Conservation (phyloP, 1,140 invertebrate species). For the Zaprionus kolodkinae region DNA sequence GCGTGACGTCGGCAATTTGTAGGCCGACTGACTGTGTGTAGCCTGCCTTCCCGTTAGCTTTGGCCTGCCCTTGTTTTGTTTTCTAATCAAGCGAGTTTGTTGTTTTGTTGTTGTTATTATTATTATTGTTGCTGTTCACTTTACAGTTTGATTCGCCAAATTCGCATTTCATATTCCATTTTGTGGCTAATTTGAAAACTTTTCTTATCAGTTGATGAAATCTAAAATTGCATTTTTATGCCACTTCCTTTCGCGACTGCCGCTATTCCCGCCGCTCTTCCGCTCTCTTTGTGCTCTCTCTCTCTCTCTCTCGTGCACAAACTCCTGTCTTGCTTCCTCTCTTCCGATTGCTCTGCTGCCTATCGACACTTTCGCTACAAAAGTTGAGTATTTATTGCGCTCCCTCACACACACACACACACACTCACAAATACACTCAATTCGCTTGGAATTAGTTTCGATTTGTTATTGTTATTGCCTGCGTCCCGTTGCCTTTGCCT, state of each 20-base stretch:
- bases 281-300: conserved; percentile 18
- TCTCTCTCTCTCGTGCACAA: conserved; percentile 5
- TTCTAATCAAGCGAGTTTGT: conserved; percentile 72
- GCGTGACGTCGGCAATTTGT: conserved; percentile 72
- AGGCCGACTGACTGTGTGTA: conserved; percentile 42
- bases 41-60: conserved; percentile 32
- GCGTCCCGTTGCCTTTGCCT: conserved; percentile 18
- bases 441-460: neutral
- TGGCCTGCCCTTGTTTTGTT: conserved; percentile 57
- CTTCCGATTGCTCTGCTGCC: conserved; percentile 23
- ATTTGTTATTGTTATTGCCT: conserved; percentile 43
- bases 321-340: neutral
- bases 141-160: conserved; percentile 74
- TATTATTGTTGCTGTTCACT: conserved; percentile 57
- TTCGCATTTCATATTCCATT: conserved; percentile 62
- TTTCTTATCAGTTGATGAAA: conserved; percentile 82
- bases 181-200: conserved; percentile 79
- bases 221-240: conserved; percentile 83
- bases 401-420: conserved; percentile 5
- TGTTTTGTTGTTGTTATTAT: conserved; percentile 21
- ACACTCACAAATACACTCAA: neutral
- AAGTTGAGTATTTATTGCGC: conserved; percentile 63
- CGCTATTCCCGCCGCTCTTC: neutral
- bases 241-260: conserved; percentile 59
- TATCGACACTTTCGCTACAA: conserved; percentile 74